phyloP scores from a whole-genome alignment of 37 sponge, comb jelly and placozoan species.

The Beroe ovata region DNA sequence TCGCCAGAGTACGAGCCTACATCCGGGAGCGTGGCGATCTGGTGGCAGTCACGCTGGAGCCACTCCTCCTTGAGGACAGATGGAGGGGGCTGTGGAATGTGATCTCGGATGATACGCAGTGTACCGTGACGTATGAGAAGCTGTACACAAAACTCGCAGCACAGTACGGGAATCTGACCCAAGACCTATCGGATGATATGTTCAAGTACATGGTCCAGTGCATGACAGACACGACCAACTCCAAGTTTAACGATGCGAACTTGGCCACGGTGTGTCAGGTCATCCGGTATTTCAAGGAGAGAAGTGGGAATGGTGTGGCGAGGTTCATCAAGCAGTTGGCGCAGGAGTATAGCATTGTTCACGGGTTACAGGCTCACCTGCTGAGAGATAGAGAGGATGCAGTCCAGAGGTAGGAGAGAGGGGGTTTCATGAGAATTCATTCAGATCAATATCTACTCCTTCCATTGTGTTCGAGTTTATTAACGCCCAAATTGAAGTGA shows the following conservation, averaged over 20 bases:
- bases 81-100: conserved; percentile 66
- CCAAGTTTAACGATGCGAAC: conserved; percentile 54
- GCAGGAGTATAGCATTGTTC: conserved; percentile 48
- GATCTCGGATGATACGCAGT: conserved; percentile 33
- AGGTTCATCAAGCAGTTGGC: conserved; percentile 24
- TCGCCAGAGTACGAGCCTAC: background rate
- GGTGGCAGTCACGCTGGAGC: conserved; percentile 49
- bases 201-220: conserved; percentile 67
- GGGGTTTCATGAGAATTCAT: too few relatives aligned
- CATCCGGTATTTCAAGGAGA: conserved; percentile 36
- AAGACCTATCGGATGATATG: background rate
- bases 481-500: too few relatives aligned
- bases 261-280: conserved; percentile 35
- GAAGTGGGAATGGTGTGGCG: background rate
- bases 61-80: conserved; percentile 30
- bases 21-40: conserved; percentile 17
- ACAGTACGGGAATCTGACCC: conserved; percentile 25
- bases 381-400: conserved; percentile 54
- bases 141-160: conserved; percentile 9
- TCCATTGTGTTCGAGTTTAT: background rate
- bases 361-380: conserved; percentile 26
- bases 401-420: conserved; percentile 6
- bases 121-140: background rate
- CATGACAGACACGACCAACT: conserved; percentile 18
- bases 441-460: background rate